Evolutionary conservation across 2,113 vertebrate genomes (phyloP).

Genomic region (Cranoglanis bouderius): DNA sequence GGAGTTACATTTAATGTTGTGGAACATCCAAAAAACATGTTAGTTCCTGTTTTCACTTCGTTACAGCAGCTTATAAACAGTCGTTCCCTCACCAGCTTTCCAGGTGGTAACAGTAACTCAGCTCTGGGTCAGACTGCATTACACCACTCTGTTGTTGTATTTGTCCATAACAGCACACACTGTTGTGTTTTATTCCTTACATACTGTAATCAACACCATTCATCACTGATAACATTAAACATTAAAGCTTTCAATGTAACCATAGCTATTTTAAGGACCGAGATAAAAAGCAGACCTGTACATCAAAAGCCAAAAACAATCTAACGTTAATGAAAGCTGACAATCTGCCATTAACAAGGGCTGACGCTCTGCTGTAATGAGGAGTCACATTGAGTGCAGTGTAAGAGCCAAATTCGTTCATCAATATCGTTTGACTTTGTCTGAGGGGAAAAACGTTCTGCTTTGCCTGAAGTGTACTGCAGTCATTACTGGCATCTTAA

Average conservation of each 20-base stretch:
- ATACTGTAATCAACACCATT: not conserved
- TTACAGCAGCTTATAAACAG: not conserved
- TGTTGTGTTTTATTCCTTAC: not conserved
- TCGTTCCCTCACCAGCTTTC: not conserved
- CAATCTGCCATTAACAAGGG: constrained; percentile 35
- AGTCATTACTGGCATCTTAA: constrained; percentile 28
- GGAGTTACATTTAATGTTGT: not conserved
- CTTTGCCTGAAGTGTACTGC: constrained; percentile 1
- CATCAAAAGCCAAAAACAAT: constrained; percentile 26
- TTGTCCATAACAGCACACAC: not conserved
- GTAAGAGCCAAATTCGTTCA: constrained; percentile 30
- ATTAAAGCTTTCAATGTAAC: not conserved
- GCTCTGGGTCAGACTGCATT: not conserved
- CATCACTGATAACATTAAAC: not conserved
- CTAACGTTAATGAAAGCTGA: constrained; percentile 19
- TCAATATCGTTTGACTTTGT: constrained; percentile 29
- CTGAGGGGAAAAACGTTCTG: not conserved
- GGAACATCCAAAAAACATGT: not conserved
- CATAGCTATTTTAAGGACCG: not conserved
- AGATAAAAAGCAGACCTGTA: constrained; percentile 2
- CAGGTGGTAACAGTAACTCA: not conserved
- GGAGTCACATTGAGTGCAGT: constrained; percentile 30
- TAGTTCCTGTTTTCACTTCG: not conserved
- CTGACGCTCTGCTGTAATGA: constrained; percentile 26
- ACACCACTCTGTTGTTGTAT: not conserved